Evolutionary conservation across 2,888 invertebrate genomes (phyloP).

Genomic region (Drosophila mulleri): DNA sequence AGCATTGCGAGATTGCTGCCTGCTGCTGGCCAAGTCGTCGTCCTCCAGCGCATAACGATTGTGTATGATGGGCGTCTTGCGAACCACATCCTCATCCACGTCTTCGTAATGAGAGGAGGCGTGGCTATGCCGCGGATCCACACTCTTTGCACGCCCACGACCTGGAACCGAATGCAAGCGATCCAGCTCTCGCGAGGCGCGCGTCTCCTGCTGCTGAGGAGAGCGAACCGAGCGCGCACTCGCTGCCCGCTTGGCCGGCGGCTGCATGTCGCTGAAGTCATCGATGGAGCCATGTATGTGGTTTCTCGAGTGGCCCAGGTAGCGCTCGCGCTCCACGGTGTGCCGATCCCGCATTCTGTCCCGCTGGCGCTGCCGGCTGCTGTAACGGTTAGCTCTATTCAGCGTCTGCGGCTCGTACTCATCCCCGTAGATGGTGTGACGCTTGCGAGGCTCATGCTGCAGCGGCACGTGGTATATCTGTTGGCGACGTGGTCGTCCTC

Average conservation of each 20-base stretch:
- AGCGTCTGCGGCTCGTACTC: slow-evolving; percentile 77
- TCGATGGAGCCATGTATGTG: slow-evolving; percentile 78
- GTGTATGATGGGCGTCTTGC: slow-evolving; percentile 88
- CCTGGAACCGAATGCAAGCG: slow-evolving; percentile 71
- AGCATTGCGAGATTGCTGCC: slow-evolving; percentile 45
- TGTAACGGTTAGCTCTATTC: slow-evolving; percentile 79
- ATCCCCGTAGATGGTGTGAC: slow-evolving; percentile 70
- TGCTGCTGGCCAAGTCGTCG: slow-evolving; percentile 38
- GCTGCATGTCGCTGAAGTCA: slow-evolving; percentile 71
- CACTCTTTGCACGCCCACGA: slow-evolving; percentile 82
- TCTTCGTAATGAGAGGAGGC: slow-evolving; percentile 77
- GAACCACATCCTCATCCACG: slow-evolving; percentile 83
- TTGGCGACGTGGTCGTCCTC: slow-evolving; percentile 52
- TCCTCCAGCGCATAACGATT: slow-evolving; percentile 89
- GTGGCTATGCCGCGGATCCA: slow-evolving; percentile 80
- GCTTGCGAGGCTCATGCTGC: slow-evolving; percentile 64
- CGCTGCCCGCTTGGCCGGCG: slow-evolving; percentile 76
- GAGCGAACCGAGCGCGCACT: slow-evolving; percentile 82
- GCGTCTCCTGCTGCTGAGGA: slow-evolving; percentile 69
- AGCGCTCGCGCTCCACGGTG: slow-evolving; percentile 86
- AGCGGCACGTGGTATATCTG: slow-evolving; percentile 58
- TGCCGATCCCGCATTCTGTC: slow-evolving; percentile 85
- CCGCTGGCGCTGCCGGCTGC: slow-evolving; percentile 79
- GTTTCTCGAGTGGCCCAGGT: slow-evolving; percentile 80
- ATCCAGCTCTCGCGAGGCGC: slow-evolving; percentile 73